Evolutionary conservation across 2,888 invertebrate species (phyloP), one percentile per base, ranked within the genome.

Genomic region (Brenthis daphne): DNA sequence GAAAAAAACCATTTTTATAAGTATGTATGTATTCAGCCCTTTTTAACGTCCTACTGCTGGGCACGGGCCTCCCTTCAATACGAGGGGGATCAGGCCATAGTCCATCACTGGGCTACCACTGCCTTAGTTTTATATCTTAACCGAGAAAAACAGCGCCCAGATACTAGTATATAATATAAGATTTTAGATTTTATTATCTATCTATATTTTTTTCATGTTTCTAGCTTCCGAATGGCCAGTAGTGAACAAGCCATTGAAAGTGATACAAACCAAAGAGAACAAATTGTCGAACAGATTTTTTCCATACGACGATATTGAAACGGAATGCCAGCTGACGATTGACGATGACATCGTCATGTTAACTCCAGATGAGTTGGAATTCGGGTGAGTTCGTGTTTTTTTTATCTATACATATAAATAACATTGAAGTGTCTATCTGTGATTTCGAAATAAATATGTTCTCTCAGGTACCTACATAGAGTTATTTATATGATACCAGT

Each of bases 341-440:
- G 99, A 99, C 84, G 99, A 99, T 86, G 99, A 99, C 82, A 99
- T 99, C 77, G 95, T 97, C 37, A 99, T 99, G 98, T 88, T 99
- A 76, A 99, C 98, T 33, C 95, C 97, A 0, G 99, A 99, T 88
- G 99, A 99, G 91, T 93, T 99, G 71, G 98, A 99, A 89, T 99
- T 99, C 92, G 99, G 97, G 86, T 98, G 93, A 93, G 95, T 95
- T 37, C 20, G 14, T 67, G 64, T 64, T 54, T 64, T 67, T 67
- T 54, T 56, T 29, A 57, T 65, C 13, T 20, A 8, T 24, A 6
- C 14, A 13, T 14, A 1, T 20, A 8, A 16, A 13, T 29, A 29
- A 29, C 0, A 29, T 29, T 29, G 29, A 2, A 14, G 33, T 20
- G 5, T 16, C 48, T n/a, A 14, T 50, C 0, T 50, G n/a, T 61